These are phyloP conservation scores for Hypothenemus hampei DNA, from an alignment of 1,140 invertebrate genomes.

Conservation along the genomic window DNA sequence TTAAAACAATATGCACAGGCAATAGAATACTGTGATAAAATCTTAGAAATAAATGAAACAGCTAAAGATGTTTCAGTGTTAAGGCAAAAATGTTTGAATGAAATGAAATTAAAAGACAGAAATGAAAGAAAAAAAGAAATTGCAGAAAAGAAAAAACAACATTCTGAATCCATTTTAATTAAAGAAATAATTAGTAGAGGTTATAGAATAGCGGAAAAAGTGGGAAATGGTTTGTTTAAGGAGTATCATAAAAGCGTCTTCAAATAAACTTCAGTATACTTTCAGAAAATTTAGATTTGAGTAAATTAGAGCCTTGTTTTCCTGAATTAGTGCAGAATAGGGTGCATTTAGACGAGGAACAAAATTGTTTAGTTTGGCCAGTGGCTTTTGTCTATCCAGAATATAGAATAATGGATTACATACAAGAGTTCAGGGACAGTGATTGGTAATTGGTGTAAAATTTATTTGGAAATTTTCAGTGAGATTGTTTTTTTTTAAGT, in stretches of 20 bases:
- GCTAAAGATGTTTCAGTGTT: slow-evolving; percentile 57
- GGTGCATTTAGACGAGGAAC: slow-evolving; percentile 56
- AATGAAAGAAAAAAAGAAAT: slow-evolving; percentile 57
- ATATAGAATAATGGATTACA: slow-evolving; percentile 64
- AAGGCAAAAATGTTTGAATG: slow-evolving; percentile 55
- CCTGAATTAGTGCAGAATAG: slow-evolving; percentile 54
- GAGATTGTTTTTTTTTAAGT: slow-evolving; percentile 46
- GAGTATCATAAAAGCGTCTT: neutral
- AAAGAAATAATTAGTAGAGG: slow-evolving; percentile 51
- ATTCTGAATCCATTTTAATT: slow-evolving; percentile 55
- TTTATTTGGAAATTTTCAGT: neutral
- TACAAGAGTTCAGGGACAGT: slow-evolving; percentile 69
- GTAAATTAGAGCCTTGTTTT: slow-evolving; percentile 57
- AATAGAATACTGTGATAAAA: slow-evolving; percentile 66
- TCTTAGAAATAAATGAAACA: slow-evolving; percentile 54
- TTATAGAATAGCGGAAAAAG: slow-evolving; percentile 49
- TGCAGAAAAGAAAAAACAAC: slow-evolving; percentile 50
- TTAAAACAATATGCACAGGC: slow-evolving; percentile 68
- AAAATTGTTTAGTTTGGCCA: slow-evolving; percentile 67
- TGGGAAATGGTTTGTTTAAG: slow-evolving; percentile 21
- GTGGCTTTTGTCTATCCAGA: slow-evolving; percentile 81
- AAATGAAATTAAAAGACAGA: slow-evolving; percentile 54
- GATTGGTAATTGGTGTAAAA: slow-evolving; percentile 50
- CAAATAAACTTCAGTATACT: slow-evolving; percentile 6
- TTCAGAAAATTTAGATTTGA: slow-evolving; percentile 41